These are phyloP conservation scores for Coleophora flavipennella DNA, from an alignment of 2,888 invertebrate genomes.

Conservation along the genomic window DNA sequence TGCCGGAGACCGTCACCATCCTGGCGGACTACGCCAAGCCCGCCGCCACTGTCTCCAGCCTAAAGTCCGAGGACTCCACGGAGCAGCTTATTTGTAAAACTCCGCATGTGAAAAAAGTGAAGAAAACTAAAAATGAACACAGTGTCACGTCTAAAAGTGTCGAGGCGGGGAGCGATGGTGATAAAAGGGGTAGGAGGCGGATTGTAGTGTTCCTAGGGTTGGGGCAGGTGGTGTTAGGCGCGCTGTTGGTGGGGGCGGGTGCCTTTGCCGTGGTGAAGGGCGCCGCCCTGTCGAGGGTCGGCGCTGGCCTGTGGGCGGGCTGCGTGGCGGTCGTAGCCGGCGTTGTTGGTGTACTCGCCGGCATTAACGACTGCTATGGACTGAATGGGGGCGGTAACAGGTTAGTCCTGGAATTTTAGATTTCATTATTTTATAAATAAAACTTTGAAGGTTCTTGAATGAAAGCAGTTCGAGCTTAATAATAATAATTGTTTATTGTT, in stretches of 20 bases:
- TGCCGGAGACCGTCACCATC: conserved; percentile 14
- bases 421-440: no score
- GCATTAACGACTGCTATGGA: conserved; percentile 71
- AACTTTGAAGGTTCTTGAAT: no score
- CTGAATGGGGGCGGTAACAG: conserved; percentile 38
- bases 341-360: conserved; percentile 74
- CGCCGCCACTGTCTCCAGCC: conserved; percentile 59
- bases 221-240: conserved; percentile 75
- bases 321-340: conserved; percentile 76
- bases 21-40: conserved; percentile 33
- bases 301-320: conserved; percentile 80
- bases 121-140: conserved; percentile 23
- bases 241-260: conserved; percentile 75
- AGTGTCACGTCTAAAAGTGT: conserved; percentile 60
- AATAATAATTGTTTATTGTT: no score
- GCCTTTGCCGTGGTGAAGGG: conserved; percentile 76
- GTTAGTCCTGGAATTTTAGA: conserved; percentile 25
- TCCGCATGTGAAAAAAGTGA: conserved; percentile 40
- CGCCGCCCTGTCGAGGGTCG: conserved; percentile 70
- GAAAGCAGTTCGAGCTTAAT: no score
- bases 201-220: conserved; percentile 70
- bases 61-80: conserved; percentile 69
- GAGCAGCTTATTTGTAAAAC: conserved; percentile 73
- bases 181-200: conserved; percentile 24
- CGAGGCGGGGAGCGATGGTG: conserved; percentile 49